Evolutionary conservation across 35 echinoderm and acorn worm species (phyloP).

Genomic region (Hemicentrotus pulcherrimus): DNA sequence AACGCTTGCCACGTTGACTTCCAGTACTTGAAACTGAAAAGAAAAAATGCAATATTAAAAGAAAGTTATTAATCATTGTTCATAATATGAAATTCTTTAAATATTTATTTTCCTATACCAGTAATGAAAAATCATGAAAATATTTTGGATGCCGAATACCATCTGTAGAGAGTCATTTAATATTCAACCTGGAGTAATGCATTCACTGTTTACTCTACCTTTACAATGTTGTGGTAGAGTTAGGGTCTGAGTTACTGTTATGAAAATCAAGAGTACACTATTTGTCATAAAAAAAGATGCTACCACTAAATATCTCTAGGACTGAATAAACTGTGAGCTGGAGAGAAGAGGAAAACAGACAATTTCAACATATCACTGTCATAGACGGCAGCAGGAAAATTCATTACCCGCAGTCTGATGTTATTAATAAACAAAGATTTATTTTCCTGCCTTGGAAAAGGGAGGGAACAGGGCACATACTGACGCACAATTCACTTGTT

Average conservation of each 20-base stretch:
- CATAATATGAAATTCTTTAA: too few species aligned
- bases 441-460: not conserved
- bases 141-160: too few species aligned
- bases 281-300: not conserved
- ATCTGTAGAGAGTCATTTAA: not conserved
- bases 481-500: not conserved
- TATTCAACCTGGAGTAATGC: not conserved
- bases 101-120: too few species aligned
- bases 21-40: not conserved
- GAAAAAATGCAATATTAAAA: not conserved
- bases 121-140: too few species aligned
- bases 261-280: not conserved
- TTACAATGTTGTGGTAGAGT: not conserved
- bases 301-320: not conserved
- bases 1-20: not conserved
- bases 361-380: not conserved
- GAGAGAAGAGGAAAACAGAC: not conserved
- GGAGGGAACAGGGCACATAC: not conserved
- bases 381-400: conserved; percentile 14
- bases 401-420: not conserved
- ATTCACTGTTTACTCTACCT: not conserved
- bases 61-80: not conserved
- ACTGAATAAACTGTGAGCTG: not conserved
- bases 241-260: not conserved
- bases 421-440: conserved; percentile 21